phyloP scores from a whole-genome alignment of 1,140 invertebrate genomes.

The Papilio aristodemus region DNA sequence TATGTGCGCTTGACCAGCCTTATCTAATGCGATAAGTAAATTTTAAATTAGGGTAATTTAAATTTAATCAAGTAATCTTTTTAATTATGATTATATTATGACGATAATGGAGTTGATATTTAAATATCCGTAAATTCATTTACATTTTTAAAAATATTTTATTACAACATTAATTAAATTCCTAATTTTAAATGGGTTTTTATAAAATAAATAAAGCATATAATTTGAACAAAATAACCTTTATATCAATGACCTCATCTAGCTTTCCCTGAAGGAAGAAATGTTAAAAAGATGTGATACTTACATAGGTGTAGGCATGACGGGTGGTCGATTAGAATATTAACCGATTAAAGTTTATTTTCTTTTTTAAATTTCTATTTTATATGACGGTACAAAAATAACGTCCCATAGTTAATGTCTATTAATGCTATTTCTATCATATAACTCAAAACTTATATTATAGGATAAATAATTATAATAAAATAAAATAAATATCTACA shows the following conservation, averaged over 20 bases:
- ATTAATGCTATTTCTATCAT: too few species aligned
- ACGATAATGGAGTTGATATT: background rate
- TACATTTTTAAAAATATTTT: background rate
- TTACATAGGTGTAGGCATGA: too few species aligned
- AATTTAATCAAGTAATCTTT: conserved; percentile 1
- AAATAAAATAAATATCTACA: conserved; percentile 37
- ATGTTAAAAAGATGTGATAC: too few species aligned
- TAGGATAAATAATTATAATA: background rate
- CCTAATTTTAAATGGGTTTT: background rate
- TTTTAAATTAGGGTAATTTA: conserved; percentile 36
- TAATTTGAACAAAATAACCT: background rate
- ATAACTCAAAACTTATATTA: too few species aligned
- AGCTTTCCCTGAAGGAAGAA: background rate
- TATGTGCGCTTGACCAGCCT: conserved; percentile 38
- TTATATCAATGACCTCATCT: background rate
- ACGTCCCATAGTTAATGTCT: too few species aligned
- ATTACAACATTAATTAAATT: background rate
- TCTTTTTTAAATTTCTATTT: too few species aligned
- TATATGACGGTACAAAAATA: too few species aligned
- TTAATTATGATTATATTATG: background rate
- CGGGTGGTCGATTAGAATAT: too few species aligned
- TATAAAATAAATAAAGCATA: background rate
- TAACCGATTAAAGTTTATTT: too few species aligned
- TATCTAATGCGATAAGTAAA: conserved; percentile 35
- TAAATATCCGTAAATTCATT: background rate